Base-by-base conservation (phyloP, 2,797 vertebrate genomes). In the Cyprinella venusta region DNA sequence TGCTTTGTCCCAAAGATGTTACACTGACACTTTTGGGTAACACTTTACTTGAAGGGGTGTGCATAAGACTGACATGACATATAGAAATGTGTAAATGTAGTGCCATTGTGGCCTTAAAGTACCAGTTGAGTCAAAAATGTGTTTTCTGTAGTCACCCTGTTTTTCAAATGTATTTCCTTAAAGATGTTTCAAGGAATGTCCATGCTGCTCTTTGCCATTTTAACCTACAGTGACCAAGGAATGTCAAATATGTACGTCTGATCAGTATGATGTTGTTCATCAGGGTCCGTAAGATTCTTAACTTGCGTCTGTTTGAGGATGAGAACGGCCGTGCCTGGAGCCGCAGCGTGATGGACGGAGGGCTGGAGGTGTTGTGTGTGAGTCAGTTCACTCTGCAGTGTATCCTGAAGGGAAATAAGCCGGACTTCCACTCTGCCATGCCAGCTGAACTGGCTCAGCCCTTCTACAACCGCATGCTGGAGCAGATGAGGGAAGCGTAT, bases 341-440 rank as follows among this genome's bases (percentile, higher is more conserved):
- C 69, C 96, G 95, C 85, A 99, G 97, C 0, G 97, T 99, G 42
- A 96, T 97, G 97, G 98, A 99, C 84, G 92, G 91, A 64, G 95
- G 96, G 89, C 95, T 96, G 0, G 98, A 99, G 91, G 96, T 99
- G 69, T 90, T 99, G 68, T 98, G 97, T 75, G 94, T 99, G 88
- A 99, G 98, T 90, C 98, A 99, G 84, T 99, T 99, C 89, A 99
- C 98, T 8, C 95, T 99, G 40, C 98, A 99, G 90, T 97, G 96
- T 72, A 92, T 97, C 69, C 94, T 99, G 80, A 99, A 99, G 90
- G 97, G 95, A 68, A 99, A 98, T 94, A 99, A 99, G 89, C 98
- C 98, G 0, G 98, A 99, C 92, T 99, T 96, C 89, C 98, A 99
- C 90, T 87, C 92, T 68, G 98, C 97, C 80, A 98, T 99, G 98